Percentiles rank a stretch among this genome's conserved stretches.
phyloP scores from a whole-genome alignment of 2,113 vertebrate genomes.

The Crocuta crocuta region DNA sequence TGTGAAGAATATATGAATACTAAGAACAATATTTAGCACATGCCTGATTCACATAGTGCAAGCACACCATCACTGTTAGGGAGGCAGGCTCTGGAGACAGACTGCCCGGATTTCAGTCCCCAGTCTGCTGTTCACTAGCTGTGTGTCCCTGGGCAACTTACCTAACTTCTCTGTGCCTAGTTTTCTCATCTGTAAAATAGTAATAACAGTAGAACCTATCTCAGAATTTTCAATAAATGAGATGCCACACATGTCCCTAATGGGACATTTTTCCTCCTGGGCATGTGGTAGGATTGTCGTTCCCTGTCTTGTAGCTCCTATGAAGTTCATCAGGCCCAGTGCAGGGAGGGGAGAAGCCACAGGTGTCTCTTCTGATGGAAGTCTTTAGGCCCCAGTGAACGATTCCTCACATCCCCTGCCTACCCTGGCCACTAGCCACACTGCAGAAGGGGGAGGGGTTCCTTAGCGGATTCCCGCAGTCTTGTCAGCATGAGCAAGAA shows the following conservation, averaged over 20 bases:
- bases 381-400: background rate
- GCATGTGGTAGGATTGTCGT: background rate
- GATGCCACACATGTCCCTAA: fast-evolving
- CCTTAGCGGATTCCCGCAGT: fast-evolving
- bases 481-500: background rate
- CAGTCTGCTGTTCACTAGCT: background rate
- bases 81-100: background rate
- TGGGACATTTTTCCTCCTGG: background rate
- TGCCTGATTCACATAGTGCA: background rate
- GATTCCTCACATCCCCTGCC: background rate
- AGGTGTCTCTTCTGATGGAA: background rate
- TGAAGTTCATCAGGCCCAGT: background rate
- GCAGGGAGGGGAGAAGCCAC: background rate
- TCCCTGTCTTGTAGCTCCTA: background rate
- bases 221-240: background rate
- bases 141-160: background rate
- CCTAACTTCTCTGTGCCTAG: background rate
- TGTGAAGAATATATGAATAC: background rate
- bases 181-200: conserved; percentile 12
- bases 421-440: no score
- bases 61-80: background rate
- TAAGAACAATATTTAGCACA: background rate
- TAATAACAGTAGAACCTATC: background rate
- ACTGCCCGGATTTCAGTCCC: background rate
- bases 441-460: background rate